phyloP scores from a whole-genome alignment of 2,888 invertebrate genomes.

The Eupelmus urozonus region DNA sequence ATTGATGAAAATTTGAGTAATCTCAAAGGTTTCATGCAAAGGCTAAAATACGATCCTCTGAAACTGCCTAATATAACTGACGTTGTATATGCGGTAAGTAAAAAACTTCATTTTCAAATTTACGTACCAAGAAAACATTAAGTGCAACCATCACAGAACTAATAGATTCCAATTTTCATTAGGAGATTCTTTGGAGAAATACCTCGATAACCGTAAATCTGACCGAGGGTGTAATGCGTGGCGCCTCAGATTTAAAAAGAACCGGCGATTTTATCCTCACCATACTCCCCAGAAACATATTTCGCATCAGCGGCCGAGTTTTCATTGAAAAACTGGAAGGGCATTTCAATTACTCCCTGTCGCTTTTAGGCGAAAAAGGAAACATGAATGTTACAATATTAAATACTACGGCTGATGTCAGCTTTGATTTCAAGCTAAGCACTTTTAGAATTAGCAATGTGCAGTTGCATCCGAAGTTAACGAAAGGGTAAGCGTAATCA shows the following conservation, averaged over 20 bases:
- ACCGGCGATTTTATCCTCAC: not conserved
- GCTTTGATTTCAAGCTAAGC: too few species aligned
- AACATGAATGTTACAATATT: too few species aligned
- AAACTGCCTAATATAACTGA: not conserved
- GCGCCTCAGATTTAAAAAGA: not conserved
- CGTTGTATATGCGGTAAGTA: not conserved
- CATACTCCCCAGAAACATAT: not conserved
- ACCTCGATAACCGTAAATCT: not conserved
- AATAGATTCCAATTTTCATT: not conserved
- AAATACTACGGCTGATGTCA: too few species aligned
- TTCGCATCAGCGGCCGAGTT: too few species aligned
- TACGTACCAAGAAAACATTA: too few species aligned
- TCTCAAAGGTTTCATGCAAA: not conserved
- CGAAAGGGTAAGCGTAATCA: too few species aligned
- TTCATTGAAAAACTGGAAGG: too few species aligned
- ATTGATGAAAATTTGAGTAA: not conserved
- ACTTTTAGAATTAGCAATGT: too few species aligned
- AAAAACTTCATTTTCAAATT: not conserved
- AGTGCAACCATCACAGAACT: not conserved
- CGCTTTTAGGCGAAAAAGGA: too few species aligned
- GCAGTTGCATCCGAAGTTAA: too few species aligned
- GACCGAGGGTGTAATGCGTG: constrained; percentile 6
- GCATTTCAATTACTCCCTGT: too few species aligned
- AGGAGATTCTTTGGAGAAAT: not conserved
- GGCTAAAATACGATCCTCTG: constrained; percentile 8